Base-by-base conservation (phyloP, 2,888 invertebrate genomes). In the Antitype chi region DNA sequence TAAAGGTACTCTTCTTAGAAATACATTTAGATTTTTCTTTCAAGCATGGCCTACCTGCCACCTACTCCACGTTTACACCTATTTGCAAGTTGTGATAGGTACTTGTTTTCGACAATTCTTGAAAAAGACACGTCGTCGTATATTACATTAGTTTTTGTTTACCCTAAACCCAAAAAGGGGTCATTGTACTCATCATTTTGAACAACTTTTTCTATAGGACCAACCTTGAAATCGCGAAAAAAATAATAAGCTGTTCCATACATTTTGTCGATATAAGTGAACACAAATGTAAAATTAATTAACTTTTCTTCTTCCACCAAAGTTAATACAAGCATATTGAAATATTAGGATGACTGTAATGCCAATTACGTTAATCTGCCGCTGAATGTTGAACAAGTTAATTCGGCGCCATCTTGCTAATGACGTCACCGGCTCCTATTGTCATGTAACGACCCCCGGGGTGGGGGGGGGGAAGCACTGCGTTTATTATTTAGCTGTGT, bases 371-470 rank as follows among this genome's bases (percentile, higher is more conserved):
- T 74, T 88, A 86, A 86, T 86, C 87, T 84, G 69, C 60, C 71
- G 73, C 81, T 78, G 84, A 81, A 76, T 79, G 87, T 79, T 72
- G 86, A 79, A 88, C 86, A 88, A 87, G 85, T 88, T 86, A 86
- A 88, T 86, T 88, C 84, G 74, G 23, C 78, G 84, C 69, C 88
- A 88, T 81, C 85, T 86, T 88, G 86, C 85, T 84, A 86, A 88
- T 86, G 86, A 88, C 88, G 86, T 86, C 86, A 86, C 81, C 70
- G 67, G 80, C 74, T 70, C 53, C 85, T 71, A 81, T 86, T 86
- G 87, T 86, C 81, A 74, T 71, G 84, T 83, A 72, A 86, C 79
- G 74, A 74, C 71, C 62, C 62, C 62, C 66, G n/a, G 11, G 60
- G 47, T 38, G 57, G 67, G 64, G 49, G 20, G 28, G 25, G 57